Base-by-base conservation (phyloP, 1,140 invertebrate genomes). In the Panagrolaimus sp. region DNA sequence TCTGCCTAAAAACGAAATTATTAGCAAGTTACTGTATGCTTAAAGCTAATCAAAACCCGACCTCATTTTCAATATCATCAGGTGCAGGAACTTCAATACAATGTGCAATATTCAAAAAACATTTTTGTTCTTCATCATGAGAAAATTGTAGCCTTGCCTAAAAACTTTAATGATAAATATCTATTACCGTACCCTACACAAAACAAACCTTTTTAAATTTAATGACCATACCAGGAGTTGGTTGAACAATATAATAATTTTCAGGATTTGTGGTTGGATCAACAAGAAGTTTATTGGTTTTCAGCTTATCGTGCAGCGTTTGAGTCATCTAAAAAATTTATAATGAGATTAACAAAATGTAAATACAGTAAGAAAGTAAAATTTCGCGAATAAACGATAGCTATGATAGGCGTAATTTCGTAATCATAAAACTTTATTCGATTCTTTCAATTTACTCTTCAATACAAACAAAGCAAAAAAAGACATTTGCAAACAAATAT, bases 161-260 rank as follows among this genome's bases (percentile, higher is more conserved):
- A 38, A 38, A 38, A 38, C 7, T 38, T 38, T 38, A 38, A 4
- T 38, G 2, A 38, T 38, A 38, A 38, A 38, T 38, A n/a, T 7
- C 26, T 4, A 12, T 28, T 44, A 44, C 43, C 3, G 45, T 44
- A 38, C 26, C 9, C n/a, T n/a, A n/a, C n/a, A n/a, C n/a, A n/a
- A 32, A 65, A 65, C 63, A 43, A 17, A 70, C 64, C 38, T 66
- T 38, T 47, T 70, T 70, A 48, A 63, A 70, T 32, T 70, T 70
- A 43, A 63, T 52, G 8, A 70, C 69, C 9, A 52, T 65, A n/a
- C 69, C 69, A 6, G 69, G 46, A 6, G 38, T 17, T 24, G 69
- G 69, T 26, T 62, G 44, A n/a, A 70, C 64, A n/a, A 52, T 28
- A 62, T 63, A 70, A 9, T 24, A 43, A 14, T 65, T 63, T 14